Base-by-base conservation (phyloP, 1,140 invertebrate species). In the Cephus cinctus region DNA sequence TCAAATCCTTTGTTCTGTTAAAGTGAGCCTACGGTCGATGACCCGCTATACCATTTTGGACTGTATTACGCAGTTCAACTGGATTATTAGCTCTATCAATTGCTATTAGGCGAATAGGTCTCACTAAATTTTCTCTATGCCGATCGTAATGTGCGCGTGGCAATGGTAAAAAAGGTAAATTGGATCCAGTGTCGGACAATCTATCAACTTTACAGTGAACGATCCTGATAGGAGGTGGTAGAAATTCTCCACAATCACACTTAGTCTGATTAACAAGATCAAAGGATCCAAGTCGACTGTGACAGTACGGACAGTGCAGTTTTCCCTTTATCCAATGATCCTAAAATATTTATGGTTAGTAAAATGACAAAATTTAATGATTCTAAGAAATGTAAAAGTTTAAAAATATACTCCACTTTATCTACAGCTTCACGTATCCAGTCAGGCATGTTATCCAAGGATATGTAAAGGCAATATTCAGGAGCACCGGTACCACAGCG, bases 261-360 rank as follows among this genome's bases (percentile, higher is more conserved):
- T 72, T 71, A 12, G 48, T 44, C 5, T 57, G 50, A 35, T 64
- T 71, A 18, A 74, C 51, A 48, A 74, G 73, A 35, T 74, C 71
- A 52, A 74, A 74, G 0, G 66, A 68, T 21, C 71, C 71, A 50
- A 73, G 47, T 32, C 70, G 61, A 43, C 52, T 65, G 22, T 68
- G 67, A 41, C 71, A 73, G 30, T 67, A 31, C 2, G 66, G 69
- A 50, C 71, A 73, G 44, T 71, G 48, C 31, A 73, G 50, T 56
- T 66, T 70, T 19, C 69, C 71, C 42, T 71, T 73, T 3, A 57
- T 72, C 71, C 71, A 73, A 41, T 56, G 67, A 56, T 69, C 62
- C 71, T 73, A 35, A 22, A 63, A 63, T 35, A 57, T 9, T n/a
- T n/a, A n/a, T n/a, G n/a, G n/a, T n/a, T n/a, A n/a, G n/a, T n/a